Evolutionary conservation across 2,113 vertebrate genomes (phyloP).

Genomic region (Acrocephalus arundinaceus): DNA sequence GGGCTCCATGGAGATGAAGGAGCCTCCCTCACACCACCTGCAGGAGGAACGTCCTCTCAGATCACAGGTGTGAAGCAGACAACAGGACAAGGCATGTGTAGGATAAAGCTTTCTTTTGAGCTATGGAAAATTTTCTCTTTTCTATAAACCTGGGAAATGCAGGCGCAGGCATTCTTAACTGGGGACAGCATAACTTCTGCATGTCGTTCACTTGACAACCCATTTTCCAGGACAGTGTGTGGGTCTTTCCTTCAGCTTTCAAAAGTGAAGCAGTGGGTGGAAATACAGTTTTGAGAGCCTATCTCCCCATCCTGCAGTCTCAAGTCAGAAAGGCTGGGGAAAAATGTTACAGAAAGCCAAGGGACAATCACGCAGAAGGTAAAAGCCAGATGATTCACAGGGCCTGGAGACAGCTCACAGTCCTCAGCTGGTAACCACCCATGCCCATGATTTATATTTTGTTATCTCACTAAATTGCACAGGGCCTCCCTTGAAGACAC

Average conservation of each 20-base stretch:
- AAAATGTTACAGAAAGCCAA: not conserved
- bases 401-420: not conserved
- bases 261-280: not conserved
- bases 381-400: not conserved
- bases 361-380: not conserved
- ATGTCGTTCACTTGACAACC: not conserved
- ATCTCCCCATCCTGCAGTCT: fast-evolving
- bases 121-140: not conserved
- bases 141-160: not conserved
- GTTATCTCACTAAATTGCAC: not conserved
- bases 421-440: not conserved
- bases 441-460: not conserved
- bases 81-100: fast-evolving
- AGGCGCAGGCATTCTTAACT: not conserved
- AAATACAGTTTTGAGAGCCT: not conserved
- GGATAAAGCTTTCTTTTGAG: not conserved
- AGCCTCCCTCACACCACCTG: not conserved
- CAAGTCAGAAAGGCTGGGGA: not conserved
- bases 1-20: not conserved
- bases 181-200: not conserved
- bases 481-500: not conserved
- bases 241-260: not conserved
- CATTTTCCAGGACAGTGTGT: not conserved
- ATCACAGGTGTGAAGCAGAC: not conserved
- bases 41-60: not conserved